Percentiles rank a stretch among this genome's conserved stretches.
Conservation (phyloP, 2,888 invertebrate species). For the Monochamus alternatus region DNA sequence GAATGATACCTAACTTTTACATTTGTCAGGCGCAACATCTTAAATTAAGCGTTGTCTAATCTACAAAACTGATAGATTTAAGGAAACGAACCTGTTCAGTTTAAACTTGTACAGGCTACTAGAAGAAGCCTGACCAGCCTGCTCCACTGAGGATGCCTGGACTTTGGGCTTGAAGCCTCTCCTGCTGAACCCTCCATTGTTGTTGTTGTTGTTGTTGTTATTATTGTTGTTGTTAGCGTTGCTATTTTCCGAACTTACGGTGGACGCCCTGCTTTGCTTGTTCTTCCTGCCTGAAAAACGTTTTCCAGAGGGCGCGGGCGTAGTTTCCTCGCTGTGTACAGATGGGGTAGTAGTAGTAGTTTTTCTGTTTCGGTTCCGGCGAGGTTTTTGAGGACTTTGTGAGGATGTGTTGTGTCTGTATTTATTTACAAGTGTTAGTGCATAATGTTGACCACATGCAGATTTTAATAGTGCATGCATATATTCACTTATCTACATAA, state of each 20-base stretch:
- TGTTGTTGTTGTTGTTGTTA: slow-evolving; percentile 61
- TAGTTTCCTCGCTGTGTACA: slow-evolving; percentile 76
- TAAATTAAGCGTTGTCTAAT: not conserved
- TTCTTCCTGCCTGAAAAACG: slow-evolving; percentile 70
- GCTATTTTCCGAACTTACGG: slow-evolving; percentile 38
- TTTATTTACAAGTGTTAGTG: slow-evolving; percentile 70
- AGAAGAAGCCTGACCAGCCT: slow-evolving; percentile 72
- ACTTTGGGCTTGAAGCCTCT: slow-evolving; percentile 82
- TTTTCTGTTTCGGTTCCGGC: slow-evolving; percentile 68
- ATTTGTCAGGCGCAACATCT: not conserved
- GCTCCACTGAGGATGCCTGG: slow-evolving; percentile 74
- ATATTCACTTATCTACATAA: slow-evolving; percentile 36
- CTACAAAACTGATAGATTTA: slow-evolving; percentile 9
- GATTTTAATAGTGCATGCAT: slow-evolving; percentile 39
- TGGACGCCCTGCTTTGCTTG: slow-evolving; percentile 58
- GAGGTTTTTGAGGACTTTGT: slow-evolving; percentile 67
- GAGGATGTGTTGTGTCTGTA: slow-evolving; percentile 68
- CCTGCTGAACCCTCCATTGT: slow-evolving; percentile 70
- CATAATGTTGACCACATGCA: slow-evolving; percentile 50
- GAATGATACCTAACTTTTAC: not conserved
- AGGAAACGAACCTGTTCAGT: slow-evolving; percentile 73
- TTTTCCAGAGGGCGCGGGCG: slow-evolving; percentile 71
- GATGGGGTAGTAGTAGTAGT: slow-evolving; percentile 77
- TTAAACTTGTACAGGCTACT: slow-evolving; percentile 83
- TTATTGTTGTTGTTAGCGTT: slow-evolving; percentile 43